Percentiles rank a stretch among this genome's conserved stretches.
phyloP scores from a whole-genome alignment of 2,113 vertebrate genomes.

The Lophochroa leadbeateri region DNA sequence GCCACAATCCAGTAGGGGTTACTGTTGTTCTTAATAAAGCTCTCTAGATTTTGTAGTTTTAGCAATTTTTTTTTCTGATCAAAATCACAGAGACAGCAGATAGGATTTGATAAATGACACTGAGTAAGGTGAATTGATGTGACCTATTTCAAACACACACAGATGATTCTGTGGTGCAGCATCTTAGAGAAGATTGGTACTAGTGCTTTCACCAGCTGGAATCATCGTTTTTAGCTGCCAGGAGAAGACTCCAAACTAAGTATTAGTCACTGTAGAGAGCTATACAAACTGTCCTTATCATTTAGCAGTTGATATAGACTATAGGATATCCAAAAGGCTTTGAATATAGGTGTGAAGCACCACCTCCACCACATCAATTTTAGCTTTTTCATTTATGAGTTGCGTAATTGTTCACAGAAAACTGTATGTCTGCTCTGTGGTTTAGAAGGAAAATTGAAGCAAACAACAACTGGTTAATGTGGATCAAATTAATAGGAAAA shows the following conservation, averaged over 20 bases:
- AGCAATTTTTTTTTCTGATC: constrained; percentile 59
- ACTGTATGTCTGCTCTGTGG: not conserved
- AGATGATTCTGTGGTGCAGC: not conserved
- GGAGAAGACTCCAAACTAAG: not conserved
- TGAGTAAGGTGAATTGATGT: constrained; percentile 5
- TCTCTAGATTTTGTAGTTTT: constrained; percentile 73
- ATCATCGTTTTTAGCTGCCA: not conserved
- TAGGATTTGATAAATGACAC: constrained; percentile 61
- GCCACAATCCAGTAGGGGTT: constrained; percentile 69
- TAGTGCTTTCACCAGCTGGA: constrained; percentile 2
- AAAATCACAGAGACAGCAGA: constrained; percentile 73
- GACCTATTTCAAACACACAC: not conserved
- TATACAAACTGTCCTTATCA: not conserved
- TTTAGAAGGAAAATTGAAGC: not conserved
- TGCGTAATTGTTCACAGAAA: not conserved
- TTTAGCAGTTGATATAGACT: not conserved
- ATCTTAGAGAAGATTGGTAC: not conserved
- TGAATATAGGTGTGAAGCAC: not conserved
- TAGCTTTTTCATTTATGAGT: not conserved
- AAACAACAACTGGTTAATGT: not conserved
- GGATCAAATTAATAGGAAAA: not conserved
- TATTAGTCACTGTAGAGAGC: not conserved
- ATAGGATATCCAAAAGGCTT: not conserved
- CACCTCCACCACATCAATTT: not conserved
- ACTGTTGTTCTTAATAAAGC: constrained; percentile 71